Percentiles rank a stretch among this genome's conserved stretches.
phyloP scores from a whole-genome alignment of 2,797 vertebrate species.

The Karalla daura region DNA sequence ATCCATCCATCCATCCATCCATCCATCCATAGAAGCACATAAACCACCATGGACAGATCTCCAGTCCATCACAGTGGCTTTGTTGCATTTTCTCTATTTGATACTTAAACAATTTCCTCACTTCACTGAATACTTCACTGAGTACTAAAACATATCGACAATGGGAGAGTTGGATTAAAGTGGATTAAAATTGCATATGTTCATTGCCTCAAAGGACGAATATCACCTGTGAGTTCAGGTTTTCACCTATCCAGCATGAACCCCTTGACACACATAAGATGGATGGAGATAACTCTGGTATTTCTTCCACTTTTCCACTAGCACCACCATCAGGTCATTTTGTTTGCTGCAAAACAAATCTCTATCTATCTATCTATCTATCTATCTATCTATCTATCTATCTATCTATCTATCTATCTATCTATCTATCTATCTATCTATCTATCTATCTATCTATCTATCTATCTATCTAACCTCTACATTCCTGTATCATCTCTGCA shows the following conservation, averaged over 20 bases:
- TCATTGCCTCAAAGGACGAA: too few species aligned
- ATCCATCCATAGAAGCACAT: too few species aligned
- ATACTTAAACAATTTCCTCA: too few species aligned
- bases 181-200: too few species aligned
- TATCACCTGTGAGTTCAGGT: background rate
- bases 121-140: too few species aligned
- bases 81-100: too few species aligned
- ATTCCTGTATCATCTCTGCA: conserved; percentile 11
- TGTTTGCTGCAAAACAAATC: too few species aligned
- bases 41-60: too few species aligned
- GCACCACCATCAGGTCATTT: background rate
- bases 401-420: conserved; percentile 2
- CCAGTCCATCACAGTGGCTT: too few species aligned
- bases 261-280: background rate
- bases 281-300: background rate
- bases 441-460: background rate
- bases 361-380: background rate
- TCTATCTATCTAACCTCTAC: conserved; percentile 27
- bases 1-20: too few species aligned
- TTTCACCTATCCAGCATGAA: background rate
- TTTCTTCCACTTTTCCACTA: background rate
- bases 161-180: too few species aligned
- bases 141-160: too few species aligned
- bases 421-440: background rate
- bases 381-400: background rate